Conservation (phyloP, 2,888 invertebrate genomes). For the Eucriotettix oculatus region DNA sequence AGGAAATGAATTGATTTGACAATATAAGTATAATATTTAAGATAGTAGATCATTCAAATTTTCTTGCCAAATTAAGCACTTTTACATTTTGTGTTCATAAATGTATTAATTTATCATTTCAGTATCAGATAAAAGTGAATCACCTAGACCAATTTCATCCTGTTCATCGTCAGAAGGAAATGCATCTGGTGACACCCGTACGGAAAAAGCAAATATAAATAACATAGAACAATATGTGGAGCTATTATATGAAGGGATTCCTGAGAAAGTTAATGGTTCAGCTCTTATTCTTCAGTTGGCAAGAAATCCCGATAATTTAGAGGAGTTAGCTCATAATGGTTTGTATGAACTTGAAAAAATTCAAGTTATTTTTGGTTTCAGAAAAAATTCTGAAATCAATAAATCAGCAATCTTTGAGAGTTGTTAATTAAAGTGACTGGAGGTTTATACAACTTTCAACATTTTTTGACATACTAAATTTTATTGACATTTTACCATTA, state of each 20-base stretch:
- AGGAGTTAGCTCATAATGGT: constrained; percentile 89
- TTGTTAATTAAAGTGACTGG: no score
- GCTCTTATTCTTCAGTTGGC: constrained; percentile 81
- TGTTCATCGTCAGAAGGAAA: constrained; percentile 9
- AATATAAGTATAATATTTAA: not conserved
- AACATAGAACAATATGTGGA: constrained; percentile 89
- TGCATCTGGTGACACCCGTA: constrained; percentile 19
- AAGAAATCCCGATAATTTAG: constrained; percentile 83
- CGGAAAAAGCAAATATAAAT: constrained; percentile 57
- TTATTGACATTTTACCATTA: no score
- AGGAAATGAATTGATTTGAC: no score
- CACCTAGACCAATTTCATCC: constrained; percentile 6
- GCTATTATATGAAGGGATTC: constrained; percentile 84
- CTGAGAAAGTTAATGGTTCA: constrained; percentile 85
- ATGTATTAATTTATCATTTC: not conserved
- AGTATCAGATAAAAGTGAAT: constrained; percentile 2
- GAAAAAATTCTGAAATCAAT: not conserved
- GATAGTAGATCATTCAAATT: not conserved
- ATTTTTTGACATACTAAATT: no score
- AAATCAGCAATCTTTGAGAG: not conserved
- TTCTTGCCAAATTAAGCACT: not conserved
- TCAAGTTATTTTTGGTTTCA: not conserved
- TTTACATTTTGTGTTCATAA: not conserved
- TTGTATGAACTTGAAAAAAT: constrained; percentile 14
- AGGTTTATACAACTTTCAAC: no score